These are phyloP conservation scores for Zhuqinia jingwanae DNA, from an alignment of 2,888 invertebrate genomes.

Conservation along the genomic window DNA sequence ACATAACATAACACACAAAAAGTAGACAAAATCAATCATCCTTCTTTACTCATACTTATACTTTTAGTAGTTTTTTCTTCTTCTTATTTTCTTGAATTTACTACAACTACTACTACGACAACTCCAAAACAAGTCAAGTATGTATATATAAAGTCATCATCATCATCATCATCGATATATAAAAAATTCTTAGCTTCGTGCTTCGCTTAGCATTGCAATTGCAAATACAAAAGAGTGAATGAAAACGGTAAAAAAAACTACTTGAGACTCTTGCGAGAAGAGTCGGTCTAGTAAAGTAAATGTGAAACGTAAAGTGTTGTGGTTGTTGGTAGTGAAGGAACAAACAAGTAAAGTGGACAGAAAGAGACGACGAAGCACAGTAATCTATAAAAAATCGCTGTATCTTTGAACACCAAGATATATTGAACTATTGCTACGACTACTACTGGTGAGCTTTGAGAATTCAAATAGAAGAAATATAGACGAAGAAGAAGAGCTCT, in stretches of 20 bases:
- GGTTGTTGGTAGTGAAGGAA: background rate
- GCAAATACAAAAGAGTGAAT: too few relatives aligned
- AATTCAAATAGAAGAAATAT: background rate
- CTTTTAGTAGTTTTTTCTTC: too few relatives aligned
- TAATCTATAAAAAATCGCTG: background rate
- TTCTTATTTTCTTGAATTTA: slow-evolving; percentile 24
- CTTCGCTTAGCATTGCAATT: too few relatives aligned
- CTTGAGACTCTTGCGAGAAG: too few relatives aligned
- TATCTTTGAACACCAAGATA: too few relatives aligned
- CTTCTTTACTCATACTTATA: too few relatives aligned
- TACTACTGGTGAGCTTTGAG: background rate
- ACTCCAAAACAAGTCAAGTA: background rate
- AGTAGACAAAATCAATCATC: slow-evolving; percentile 65
- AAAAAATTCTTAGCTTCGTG: too few relatives aligned
- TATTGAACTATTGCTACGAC: background rate
- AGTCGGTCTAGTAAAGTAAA: too few relatives aligned
- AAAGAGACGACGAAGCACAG: background rate
- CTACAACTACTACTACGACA: slow-evolving; percentile 35
- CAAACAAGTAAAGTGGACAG: background rate
- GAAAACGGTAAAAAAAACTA: too few relatives aligned
- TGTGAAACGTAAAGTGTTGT: too few relatives aligned
- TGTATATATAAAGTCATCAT: background rate
- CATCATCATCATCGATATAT: background rate
- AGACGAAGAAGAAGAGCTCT: background rate
- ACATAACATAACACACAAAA: background rate